A percentile compares a stretch with the other conserved stretches of the same genome.
Evolutionary conservation across 1,140 invertebrate species (phyloP).

Genomic region (Drosophila kepulauana): DNA sequence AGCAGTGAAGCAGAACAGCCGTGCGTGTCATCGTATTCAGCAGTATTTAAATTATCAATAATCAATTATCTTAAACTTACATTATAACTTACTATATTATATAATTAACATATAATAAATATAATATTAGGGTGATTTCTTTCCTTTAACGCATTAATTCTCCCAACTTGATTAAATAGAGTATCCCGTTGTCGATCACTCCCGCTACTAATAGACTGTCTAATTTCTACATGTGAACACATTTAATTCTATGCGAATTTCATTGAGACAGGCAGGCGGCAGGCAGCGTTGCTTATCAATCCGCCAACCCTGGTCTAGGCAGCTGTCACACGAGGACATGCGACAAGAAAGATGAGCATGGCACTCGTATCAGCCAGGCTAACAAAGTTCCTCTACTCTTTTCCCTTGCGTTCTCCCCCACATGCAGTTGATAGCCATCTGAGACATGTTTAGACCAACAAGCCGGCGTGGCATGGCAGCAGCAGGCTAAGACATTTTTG

Average conservation of each 20-base stretch:
- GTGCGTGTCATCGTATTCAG: no score
- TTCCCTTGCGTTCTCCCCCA: not conserved
- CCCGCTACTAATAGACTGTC: not conserved
- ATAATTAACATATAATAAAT: no score
- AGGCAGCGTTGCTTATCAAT: slow-evolving; percentile 43
- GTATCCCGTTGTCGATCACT: not conserved
- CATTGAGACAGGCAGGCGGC: slow-evolving; percentile 63
- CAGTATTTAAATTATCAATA: no score
- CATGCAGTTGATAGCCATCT: slow-evolving; percentile 3
- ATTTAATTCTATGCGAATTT: slow-evolving; percentile 70
- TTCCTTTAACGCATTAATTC: no score
- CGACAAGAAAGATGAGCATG: slow-evolving; percentile 48
- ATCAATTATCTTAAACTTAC: no score
- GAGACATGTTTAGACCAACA: slow-evolving; percentile 4
- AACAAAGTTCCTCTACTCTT: not conserved
- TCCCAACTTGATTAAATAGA: not conserved
- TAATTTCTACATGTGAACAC: slow-evolving; percentile 49
- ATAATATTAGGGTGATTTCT: no score
- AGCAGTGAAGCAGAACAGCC: no score
- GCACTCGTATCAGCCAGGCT: slow-evolving; percentile 35
- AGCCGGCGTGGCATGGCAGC: slow-evolving; percentile 32
- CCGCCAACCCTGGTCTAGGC: slow-evolving; percentile 36
- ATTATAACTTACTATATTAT: no score
- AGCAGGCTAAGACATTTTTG: slow-evolving; percentile 45
- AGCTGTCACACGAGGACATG: slow-evolving; percentile 59